These are phyloP conservation scores for Bambusicola thoracicus DNA, from an alignment of 2,113 vertebrate genomes.

Conservation along the genomic window DNA sequence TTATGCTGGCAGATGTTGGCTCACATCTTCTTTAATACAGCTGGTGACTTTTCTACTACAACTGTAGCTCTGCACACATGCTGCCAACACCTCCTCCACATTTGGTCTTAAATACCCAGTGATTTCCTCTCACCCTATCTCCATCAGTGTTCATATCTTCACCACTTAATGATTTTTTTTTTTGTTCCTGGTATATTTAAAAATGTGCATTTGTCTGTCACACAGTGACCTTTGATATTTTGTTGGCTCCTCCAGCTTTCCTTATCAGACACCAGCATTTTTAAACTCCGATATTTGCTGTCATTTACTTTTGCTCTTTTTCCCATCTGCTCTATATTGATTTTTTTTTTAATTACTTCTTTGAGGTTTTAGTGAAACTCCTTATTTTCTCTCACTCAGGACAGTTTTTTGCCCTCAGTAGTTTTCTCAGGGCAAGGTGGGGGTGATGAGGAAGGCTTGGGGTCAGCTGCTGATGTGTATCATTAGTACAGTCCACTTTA, in stretches of 20 bases:
- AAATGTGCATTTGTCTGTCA: background rate
- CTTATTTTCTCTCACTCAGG: background rate
- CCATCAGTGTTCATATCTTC: background rate
- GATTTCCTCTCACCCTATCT: background rate
- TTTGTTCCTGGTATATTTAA: background rate
- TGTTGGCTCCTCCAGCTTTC: background rate
- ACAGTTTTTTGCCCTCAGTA: background rate
- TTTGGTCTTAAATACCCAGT: background rate
- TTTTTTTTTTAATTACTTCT: constrained; percentile 17
- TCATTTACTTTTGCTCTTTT: constrained; percentile 40
- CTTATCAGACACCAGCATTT: constrained; percentile 36
- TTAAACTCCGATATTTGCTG: constrained; percentile 27
- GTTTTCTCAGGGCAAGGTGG: background rate
- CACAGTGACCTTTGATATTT: constrained; percentile 46
- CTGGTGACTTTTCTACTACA: background rate
- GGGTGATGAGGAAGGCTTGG: background rate
- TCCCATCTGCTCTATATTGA: constrained; percentile 44
- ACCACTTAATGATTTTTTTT: background rate
- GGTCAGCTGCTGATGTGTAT: background rate
- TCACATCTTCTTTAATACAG: background rate
- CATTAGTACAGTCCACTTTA: background rate
- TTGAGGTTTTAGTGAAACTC: background rate
- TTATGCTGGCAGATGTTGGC: background rate
- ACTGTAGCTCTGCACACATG: background rate
- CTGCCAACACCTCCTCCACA: background rate